Evolutionary conservation across 2,113 vertebrate species (phyloP).

Genomic region (Nycticorax nycticorax): DNA sequence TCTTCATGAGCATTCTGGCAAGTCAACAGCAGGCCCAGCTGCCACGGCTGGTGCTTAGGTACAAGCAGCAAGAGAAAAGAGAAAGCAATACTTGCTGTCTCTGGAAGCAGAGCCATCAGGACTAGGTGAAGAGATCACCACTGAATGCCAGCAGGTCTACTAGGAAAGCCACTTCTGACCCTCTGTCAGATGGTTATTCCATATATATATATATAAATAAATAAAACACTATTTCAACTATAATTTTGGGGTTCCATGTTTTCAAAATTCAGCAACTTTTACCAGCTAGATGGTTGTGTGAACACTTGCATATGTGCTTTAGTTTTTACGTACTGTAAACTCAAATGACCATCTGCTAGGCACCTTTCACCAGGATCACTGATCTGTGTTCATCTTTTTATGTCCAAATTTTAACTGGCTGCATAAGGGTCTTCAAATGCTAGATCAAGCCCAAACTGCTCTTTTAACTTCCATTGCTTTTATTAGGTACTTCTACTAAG

Average conservation of each 20-base stretch:
- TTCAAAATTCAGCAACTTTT: background rate
- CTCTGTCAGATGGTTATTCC: background rate
- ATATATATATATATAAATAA: no score
- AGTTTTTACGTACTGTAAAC: background rate
- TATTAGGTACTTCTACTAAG: background rate
- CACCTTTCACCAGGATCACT: background rate
- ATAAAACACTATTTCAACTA: background rate
- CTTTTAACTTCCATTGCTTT: background rate
- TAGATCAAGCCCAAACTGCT: background rate
- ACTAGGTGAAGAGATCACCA: background rate
- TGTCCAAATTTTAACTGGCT: background rate
- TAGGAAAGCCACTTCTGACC: background rate
- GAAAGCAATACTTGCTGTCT: background rate
- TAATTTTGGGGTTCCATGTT: background rate
- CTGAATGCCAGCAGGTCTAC: background rate
- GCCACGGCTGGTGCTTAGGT: background rate
- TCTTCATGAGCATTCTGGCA: no score
- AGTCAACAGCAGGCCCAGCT: background rate
- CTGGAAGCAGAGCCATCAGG: background rate
- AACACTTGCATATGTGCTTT: background rate
- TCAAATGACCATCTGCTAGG: background rate
- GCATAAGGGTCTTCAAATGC: background rate
- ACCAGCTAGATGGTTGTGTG: background rate
- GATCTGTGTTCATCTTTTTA: background rate
- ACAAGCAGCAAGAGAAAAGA: fast-evolving